These are phyloP conservation scores for Bombus haemorrhoidalis DNA, from an alignment of 1,140 invertebrate species.

Conservation along the genomic window DNA sequence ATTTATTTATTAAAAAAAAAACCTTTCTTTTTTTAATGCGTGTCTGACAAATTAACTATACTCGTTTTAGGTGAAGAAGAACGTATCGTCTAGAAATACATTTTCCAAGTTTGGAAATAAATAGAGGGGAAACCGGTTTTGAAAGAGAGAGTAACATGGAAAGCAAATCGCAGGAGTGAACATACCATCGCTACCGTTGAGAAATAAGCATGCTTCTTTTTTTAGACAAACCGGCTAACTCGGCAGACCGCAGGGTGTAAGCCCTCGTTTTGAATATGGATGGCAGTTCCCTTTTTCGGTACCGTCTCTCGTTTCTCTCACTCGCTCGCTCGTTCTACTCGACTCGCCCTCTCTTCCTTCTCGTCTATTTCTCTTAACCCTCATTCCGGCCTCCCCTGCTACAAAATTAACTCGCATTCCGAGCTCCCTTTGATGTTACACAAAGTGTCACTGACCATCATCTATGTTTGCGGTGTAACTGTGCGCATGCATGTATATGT, in stretches of 20 bases:
- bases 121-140: background rate
- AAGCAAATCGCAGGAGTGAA: background rate
- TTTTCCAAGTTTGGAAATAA: background rate
- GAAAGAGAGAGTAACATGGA: background rate
- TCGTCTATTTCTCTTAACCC: constrained; percentile 28
- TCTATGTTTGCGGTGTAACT: background rate
- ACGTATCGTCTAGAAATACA: background rate
- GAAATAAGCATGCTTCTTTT: constrained; percentile 14
- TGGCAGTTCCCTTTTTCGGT: constrained; percentile 36
- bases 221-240: constrained; percentile 33
- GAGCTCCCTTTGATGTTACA: constrained; percentile 42
- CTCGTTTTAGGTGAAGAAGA: background rate
- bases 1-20: no score
- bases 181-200: background rate
- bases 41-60: background rate
- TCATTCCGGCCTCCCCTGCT: constrained; percentile 1
- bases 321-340: background rate
- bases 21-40: no score
- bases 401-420: constrained; percentile 50
- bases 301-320: background rate
- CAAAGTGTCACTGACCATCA: constrained; percentile 38
- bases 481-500: background rate
- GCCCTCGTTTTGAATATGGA: constrained; percentile 61
- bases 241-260: constrained; percentile 28
- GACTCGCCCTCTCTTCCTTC: background rate